Evolutionary conservation across 2,113 vertebrate genomes (phyloP), one percentile per base, ranked within the genome.

Genomic region (Pituophis catenifer): DNA sequence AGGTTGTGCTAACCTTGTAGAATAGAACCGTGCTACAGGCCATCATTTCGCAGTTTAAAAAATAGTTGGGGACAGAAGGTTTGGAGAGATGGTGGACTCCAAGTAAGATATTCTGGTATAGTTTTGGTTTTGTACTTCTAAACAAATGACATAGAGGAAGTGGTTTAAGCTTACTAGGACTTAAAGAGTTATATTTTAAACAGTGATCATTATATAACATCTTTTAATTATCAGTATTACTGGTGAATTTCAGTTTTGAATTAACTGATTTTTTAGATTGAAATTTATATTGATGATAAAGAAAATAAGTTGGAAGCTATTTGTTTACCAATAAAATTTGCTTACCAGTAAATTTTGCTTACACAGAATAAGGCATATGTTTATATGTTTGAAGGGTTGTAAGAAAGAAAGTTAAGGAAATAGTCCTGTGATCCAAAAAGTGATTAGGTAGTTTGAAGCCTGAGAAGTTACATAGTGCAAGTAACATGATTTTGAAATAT

Each of bases 211-310:
- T 0, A 21, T 92, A 95, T 86, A 58, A 89, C 89, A 89, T 89
- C 93, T 75, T 54, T 87, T 86, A 88, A 89, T 95, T 17, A 33
- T 93, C 94, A 95, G 87, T 95, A 93, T 94, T 96, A 88, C 87
- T 93, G 86, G 91, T 94, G 88, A 88, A 87, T 58, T 91, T 91
- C 88, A 89, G 15, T 89, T 54, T 89, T 90, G 58, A 81, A 62
- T 94, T 55, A 57, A 92, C 93, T 93, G 89, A 75, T 44, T 9
- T 54, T 38, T 86, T 86, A 93, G 92, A 48, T 17, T 65, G 33
- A 29, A 93, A 75, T 90, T 93, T 86, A 53, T 52, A 38, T 90
- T 62, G 75, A 86, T 29, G 88, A 13, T 65, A 62, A 93, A 81
- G 23, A 58, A 90, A 93, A 93, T 86, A 90, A 86, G 88, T 54